Evolutionary conservation across 1,140 invertebrate genomes (phyloP), one percentile per base, ranked within the genome.

Genomic region (Limonius californicus): DNA sequence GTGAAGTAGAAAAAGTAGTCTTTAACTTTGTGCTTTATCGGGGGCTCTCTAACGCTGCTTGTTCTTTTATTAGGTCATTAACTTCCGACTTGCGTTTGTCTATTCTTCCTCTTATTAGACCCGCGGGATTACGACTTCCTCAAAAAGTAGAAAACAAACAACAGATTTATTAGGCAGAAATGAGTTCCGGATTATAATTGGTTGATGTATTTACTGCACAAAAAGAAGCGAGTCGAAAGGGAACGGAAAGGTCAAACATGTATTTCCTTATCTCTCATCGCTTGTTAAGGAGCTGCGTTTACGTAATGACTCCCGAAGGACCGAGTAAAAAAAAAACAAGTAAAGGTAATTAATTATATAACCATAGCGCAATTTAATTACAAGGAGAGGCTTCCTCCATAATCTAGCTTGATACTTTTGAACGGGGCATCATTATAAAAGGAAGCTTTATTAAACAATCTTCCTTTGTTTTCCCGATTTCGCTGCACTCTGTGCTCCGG

Each of bases 51-150:
- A 27, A 27, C 23, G 9, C 3, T 9, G 9, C 23, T 27, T 27
- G 23, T 27, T 27, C 23, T 27, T 27, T 27, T 27, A 27, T 27
- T 27, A 27, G 23, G 9, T 27, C 23, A 27, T 27, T 27, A 43
- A 71, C 72, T 68, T 60, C 66, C 16, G 67, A 62, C 56, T 57
- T 12, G 70, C 23, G 9, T 27, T n/a, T n/a, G n/a, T n/a, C n/a
- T n/a, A 9, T 27, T 27, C 23, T 27, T 9, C 3, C 9, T 27
- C 23, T 27, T 27, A n/a, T n/a, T 27, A 9, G 69, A 57, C 77
- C 76, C 4, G 63, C 66, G 21, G 74, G 72, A 54, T 20, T 64
- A 61, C 16, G 72, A 67, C 60, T 70, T 70, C 55, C 55, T 64
- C 21, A 59, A 43, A 1, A 70, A 70, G 15, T 67, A 70, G 70